phyloP scores from a whole-genome alignment of 2,113 vertebrate species.

The Elephantulus edwardii region DNA sequence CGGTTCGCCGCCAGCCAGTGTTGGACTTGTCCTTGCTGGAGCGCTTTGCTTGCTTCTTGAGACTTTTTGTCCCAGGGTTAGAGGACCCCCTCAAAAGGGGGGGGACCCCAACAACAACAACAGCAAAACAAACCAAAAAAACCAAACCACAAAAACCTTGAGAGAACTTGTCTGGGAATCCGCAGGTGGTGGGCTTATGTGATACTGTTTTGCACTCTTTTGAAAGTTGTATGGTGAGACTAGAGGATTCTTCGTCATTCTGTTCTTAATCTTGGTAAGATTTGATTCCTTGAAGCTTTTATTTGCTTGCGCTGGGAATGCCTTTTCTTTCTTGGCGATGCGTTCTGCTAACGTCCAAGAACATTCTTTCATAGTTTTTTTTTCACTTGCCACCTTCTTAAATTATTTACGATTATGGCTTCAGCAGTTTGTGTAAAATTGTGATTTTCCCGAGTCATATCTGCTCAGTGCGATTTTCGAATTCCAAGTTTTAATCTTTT shows the following conservation, averaged over 20 bases:
- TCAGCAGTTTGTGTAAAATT: not conserved
- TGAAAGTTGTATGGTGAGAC: not conserved
- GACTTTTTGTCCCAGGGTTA: accelerated
- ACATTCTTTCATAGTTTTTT: not conserved
- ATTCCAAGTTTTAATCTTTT: conserved; percentile 19
- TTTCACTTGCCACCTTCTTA: not conserved
- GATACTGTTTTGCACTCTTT: not conserved
- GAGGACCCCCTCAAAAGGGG: too few relatives aligned
- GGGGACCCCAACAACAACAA: too few relatives aligned
- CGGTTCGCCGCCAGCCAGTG: too few relatives aligned
- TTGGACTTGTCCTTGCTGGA: not conserved
- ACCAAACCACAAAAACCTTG: too few relatives aligned
- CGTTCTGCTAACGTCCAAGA: not conserved
- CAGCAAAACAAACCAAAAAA: too few relatives aligned
- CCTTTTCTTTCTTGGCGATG: not conserved
- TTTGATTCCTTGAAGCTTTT: conserved; percentile 7
- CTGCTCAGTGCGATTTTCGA: conserved; percentile 34
- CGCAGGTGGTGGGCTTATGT: not conserved
- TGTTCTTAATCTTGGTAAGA: not conserved
- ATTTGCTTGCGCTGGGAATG: not conserved
- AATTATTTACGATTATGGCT: not conserved
- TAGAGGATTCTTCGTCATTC: not conserved
- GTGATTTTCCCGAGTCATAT: conserved; percentile 36
- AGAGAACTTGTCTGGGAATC: not conserved
- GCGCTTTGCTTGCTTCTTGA: not conserved